Evolutionary conservation across 1,140 invertebrate genomes (phyloP).

Genomic region (Diabrotica virgifera): DNA sequence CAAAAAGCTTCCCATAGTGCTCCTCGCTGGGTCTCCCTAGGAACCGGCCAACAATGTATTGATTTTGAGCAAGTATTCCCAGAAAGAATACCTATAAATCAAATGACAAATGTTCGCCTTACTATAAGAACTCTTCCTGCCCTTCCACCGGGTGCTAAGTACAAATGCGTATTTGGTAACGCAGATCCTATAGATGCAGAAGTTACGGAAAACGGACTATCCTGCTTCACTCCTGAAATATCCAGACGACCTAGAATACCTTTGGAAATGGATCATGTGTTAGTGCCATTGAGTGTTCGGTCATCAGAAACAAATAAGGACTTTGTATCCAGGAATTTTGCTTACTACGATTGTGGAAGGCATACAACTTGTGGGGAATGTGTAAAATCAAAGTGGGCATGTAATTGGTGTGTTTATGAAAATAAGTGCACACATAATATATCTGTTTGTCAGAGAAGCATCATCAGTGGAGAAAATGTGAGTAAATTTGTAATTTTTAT

Average conservation of each 20-base stretch:
- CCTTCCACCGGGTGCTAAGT: conserved; percentile 83
- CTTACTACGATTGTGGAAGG: conserved; percentile 89
- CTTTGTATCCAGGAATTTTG: conserved; percentile 90
- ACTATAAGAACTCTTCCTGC: conserved; percentile 87
- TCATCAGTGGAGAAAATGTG: conserved; percentile 81
- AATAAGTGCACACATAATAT: conserved; percentile 90
- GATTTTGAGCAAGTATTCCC: conserved; percentile 92
- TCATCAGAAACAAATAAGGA: conserved; percentile 93
- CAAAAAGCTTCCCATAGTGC: conserved; percentile 86
- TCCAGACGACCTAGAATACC: conserved; percentile 75
- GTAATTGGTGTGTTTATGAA: conserved; percentile 95
- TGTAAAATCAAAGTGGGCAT: conserved; percentile 85
- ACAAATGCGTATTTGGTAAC: conserved; percentile 89
- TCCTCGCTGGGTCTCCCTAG: conserved; percentile 88
- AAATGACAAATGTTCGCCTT: conserved; percentile 79
- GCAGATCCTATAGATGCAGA: conserved; percentile 82
- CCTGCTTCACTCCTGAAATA: conserved; percentile 80
- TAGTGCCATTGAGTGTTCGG: conserved; percentile 88
- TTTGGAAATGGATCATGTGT: conserved; percentile 79
- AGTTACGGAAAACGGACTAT: conserved; percentile 74
- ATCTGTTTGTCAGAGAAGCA: conserved; percentile 72
- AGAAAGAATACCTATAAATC: conserved; percentile 83
- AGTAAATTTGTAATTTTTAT: conserved; percentile 38
- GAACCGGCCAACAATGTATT: conserved; percentile 90
- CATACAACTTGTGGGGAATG: conserved; percentile 84